Evolutionary conservation across 2,888 invertebrate genomes (phyloP), one percentile per base, ranked within the genome.

Genomic region (Stenodera caucasica): DNA sequence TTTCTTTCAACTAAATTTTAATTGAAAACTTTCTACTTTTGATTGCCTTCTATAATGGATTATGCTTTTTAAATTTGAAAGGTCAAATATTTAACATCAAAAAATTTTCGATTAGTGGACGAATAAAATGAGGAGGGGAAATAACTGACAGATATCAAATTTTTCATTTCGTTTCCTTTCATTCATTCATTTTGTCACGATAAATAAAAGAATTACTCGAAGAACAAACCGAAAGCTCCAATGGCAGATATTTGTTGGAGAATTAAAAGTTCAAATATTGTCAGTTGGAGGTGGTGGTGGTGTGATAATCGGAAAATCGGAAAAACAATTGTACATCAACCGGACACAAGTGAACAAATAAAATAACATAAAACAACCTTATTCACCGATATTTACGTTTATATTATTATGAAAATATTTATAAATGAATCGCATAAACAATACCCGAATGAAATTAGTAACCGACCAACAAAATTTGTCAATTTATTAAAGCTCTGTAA

Each of bases 131-230:
- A n/a, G n/a, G n/a, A n/a, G n/a, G 56, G 55, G 23, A 49, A 61
- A 58, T 35, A 33, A 29, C 51, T 60, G 63, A 57, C 63, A 63
- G 60, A 63, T 57, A 74, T 76, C 76, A 72, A 73, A 74, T 74
- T 75, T 75, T 74, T 75, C 77, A 76, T 75, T 73, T 71, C 70
- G 70, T 71, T 74, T 73, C 70, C 70, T 71, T 65, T 72, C 68
- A 70, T 75, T 73, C 71, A 68, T 72, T 65, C n/a, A n/a, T n/a
- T n/a, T 72, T 69, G 70, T 74, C 70, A 72, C 64, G 72, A 71
- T 75, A 75, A 76, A 73, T 74, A 75, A 72, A 72, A 70, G 72
- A 73, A 67, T 70, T 68, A 61, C 63, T 68, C 64, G 57, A 68
- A 69, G 73, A 73, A 72, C 73, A 73, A 75, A 74, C 71, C 74